A percentile compares a stretch with the other conserved stretches of the same genome.
phyloP scores from a whole-genome alignment of 2,888 invertebrate species.

The Nomada fabriciana region DNA sequence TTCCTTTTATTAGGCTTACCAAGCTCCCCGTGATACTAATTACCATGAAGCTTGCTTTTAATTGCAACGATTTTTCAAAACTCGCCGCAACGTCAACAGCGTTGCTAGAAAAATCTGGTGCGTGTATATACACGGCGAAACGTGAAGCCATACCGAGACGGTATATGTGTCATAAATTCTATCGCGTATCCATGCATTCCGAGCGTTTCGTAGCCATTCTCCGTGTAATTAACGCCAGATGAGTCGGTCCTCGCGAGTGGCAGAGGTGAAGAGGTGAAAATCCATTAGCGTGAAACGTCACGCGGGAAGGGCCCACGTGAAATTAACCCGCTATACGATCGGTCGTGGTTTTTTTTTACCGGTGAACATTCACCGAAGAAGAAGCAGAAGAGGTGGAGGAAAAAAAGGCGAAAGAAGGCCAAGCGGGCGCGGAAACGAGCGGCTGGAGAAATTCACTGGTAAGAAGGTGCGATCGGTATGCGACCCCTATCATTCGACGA shows the following conservation, averaged over 20 bases:
- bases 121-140: not conserved
- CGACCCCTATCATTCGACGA: slow-evolving; percentile 32
- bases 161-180: slow-evolving; percentile 70
- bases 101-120: slow-evolving; percentile 31
- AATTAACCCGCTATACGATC: slow-evolving; percentile 72
- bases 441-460: slow-evolving; percentile 50
- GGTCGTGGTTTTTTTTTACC: slow-evolving; percentile 23
- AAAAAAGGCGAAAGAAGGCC: not conserved
- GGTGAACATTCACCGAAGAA: not conserved
- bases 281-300: slow-evolving; percentile 74
- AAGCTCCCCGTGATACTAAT: slow-evolving; percentile 22
- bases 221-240: slow-evolving; percentile 73
- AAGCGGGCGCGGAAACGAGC: slow-evolving; percentile 49
- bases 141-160: slow-evolving; percentile 50
- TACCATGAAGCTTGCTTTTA: slow-evolving; percentile 34
- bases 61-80: slow-evolving; percentile 62
- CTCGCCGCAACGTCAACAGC: slow-evolving; percentile 47
- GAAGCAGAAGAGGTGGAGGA: not conserved
- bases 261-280: slow-evolving; percentile 74
- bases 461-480: slow-evolving; percentile 60
- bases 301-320: slow-evolving; percentile 66
- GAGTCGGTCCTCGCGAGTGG: slow-evolving; percentile 63
- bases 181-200: slow-evolving; percentile 70
- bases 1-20: slow-evolving; percentile 3
- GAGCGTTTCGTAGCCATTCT: slow-evolving; percentile 72